These are phyloP conservation scores for Epirrhoe alternata DNA, from an alignment of 2,888 invertebrate genomes.

Conservation along the genomic window DNA sequence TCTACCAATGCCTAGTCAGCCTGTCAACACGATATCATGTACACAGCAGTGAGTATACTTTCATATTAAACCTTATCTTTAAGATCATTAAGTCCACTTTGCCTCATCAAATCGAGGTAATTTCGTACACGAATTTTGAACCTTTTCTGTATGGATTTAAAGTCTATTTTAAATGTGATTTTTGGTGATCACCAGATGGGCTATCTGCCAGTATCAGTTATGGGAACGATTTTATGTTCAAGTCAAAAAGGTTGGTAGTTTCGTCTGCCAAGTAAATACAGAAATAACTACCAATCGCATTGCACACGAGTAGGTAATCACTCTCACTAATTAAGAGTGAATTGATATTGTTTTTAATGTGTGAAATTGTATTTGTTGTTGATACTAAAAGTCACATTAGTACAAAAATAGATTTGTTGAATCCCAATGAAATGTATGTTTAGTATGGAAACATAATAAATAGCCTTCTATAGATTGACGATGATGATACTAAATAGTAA, in stretches of 20 bases:
- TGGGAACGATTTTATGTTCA: constrained; percentile 15
- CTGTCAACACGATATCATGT: constrained; percentile 66
- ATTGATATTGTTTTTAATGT: too few relatives aligned
- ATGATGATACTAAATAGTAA: neutral
- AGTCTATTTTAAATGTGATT: constrained; percentile 12
- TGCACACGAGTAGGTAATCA: neutral
- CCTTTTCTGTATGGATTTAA: neutral
- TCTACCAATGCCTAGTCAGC: constrained; percentile 67
- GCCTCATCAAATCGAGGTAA: neutral
- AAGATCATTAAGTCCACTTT: constrained; percentile 6
- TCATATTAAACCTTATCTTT: constrained; percentile 14
- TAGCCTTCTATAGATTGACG: too few relatives aligned
- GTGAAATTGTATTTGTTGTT: too few relatives aligned
- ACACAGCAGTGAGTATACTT: constrained; percentile 76
- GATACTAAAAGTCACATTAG: too few relatives aligned
- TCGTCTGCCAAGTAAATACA: constrained; percentile 25
- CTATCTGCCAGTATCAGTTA: constrained; percentile 25
- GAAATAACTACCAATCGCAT: constrained; percentile 13
- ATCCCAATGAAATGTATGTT: neutral
- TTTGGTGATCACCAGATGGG: constrained; percentile 14
- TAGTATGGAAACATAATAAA: neutral
- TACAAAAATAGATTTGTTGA: too few relatives aligned
- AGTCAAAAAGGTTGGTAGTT: constrained; percentile 10
- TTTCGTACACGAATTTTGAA: neutral
- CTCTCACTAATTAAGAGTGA: neutral